Conservation (phyloP, 2,888 invertebrate genomes). For the Caenorhabditis sp. region DNA sequence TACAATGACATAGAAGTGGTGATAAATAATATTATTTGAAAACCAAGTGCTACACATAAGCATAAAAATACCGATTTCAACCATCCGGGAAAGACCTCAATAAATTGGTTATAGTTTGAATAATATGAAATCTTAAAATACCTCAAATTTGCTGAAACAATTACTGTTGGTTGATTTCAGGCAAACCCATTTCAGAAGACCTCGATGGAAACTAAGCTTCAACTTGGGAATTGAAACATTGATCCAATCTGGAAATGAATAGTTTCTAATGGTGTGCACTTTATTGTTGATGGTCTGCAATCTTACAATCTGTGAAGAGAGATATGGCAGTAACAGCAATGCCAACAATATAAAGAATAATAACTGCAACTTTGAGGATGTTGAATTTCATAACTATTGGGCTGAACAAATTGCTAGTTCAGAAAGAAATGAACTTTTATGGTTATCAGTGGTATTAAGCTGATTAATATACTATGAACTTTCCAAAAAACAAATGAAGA, state of each 20-base stretch:
- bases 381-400: not conserved
- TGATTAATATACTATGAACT: not conserved
- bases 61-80: slow-evolving; percentile 33
- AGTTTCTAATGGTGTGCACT: too few relatives aligned
- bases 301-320: not conserved
- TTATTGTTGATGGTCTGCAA: too few relatives aligned
- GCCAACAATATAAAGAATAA: not conserved
- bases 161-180: not conserved
- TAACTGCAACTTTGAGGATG: not conserved
- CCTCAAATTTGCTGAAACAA: not conserved
- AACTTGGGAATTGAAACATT: slow-evolving; percentile 22
- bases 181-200: slow-evolving; percentile 37
- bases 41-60: slow-evolving; percentile 25
- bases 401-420: not conserved
- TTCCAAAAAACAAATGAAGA: too few relatives aligned
- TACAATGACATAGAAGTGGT: slow-evolving; percentile 16
- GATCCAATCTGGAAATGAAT: slow-evolving; percentile 30
- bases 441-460: not conserved
- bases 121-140: not conserved
- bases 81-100: slow-evolving; percentile 34
- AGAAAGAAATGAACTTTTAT: not conserved
- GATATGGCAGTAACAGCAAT: not conserved
- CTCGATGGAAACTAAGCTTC: slow-evolving; percentile 19
- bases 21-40: slow-evolving; percentile 17
- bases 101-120: not conserved